Evolutionary conservation across 2,888 invertebrate genomes (phyloP).

Genomic region (Antheraea assamensis): DNA sequence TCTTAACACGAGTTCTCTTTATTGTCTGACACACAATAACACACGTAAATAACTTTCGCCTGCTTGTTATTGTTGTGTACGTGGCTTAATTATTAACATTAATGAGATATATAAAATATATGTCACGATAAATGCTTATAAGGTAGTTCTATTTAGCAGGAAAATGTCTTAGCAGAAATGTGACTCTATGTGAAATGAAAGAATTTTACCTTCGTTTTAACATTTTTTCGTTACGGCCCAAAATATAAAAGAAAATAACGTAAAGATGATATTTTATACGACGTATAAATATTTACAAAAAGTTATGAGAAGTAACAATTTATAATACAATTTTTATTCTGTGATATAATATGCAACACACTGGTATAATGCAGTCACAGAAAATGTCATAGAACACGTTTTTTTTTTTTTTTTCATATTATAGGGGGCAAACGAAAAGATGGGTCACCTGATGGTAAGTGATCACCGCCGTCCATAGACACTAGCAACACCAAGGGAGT

Average conservation of each 20-base stretch:
- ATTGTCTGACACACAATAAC: conserved; percentile 49
- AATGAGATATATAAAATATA: conserved; percentile 26
- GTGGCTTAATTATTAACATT: conserved; percentile 37
- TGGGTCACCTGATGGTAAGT: no score
- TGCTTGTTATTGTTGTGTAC: conserved; percentile 37
- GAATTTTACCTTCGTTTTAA: neutral
- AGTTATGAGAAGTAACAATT: neutral
- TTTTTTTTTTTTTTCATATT: no score
- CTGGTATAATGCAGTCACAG: no score
- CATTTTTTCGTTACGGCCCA: neutral
- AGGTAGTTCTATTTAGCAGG: neutral
- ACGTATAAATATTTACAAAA: neutral
- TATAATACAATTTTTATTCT: no score
- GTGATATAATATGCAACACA: no score
- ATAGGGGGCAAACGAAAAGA: no score
- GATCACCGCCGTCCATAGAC: no score
- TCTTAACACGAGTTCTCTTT: conserved; percentile 46
- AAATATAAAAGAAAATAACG: neutral
- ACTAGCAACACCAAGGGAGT: no score
- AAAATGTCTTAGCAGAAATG: neutral
- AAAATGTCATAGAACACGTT: no score
- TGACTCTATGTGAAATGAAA: neutral
- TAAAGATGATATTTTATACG: neutral
- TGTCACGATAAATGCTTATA: conserved; percentile 9
- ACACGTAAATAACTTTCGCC: conserved; percentile 42